These are phyloP conservation scores for Morpho achilles DNA, from an alignment of 2,888 invertebrate species.

Conservation along the genomic window DNA sequence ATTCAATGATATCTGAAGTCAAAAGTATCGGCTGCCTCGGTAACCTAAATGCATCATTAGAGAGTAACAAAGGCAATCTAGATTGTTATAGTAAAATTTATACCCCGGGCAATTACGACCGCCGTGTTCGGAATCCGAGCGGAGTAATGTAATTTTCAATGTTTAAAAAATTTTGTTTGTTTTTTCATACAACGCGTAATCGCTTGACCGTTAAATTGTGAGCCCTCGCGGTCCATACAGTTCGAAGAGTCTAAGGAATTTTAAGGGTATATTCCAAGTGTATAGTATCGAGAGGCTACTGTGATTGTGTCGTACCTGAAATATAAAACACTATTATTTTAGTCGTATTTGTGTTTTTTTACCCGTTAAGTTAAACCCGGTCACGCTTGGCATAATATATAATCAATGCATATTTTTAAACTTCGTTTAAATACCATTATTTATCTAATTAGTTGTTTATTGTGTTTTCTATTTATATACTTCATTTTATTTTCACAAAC, in stretches of 20 bases:
- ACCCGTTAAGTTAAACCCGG: too few relatives aligned
- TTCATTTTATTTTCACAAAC: too few relatives aligned
- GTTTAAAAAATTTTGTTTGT: constrained; percentile 39
- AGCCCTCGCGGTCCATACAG: constrained; percentile 22
- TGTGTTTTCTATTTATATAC: too few relatives aligned
- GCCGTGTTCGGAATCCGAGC: constrained; percentile 33
- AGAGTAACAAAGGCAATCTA: constrained; percentile 34
- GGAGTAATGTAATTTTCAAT: constrained; percentile 49
- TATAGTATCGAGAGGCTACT: background rate
- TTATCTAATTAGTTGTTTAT: too few relatives aligned
- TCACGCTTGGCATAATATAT: too few relatives aligned
- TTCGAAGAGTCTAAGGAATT: constrained; percentile 17
- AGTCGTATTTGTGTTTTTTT: too few relatives aligned
- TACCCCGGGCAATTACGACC: constrained; percentile 39
- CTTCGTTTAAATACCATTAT: too few relatives aligned
- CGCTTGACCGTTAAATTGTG: constrained; percentile 28
- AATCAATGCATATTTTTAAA: too few relatives aligned
- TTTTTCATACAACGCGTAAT: constrained; percentile 31
- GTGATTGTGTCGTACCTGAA: background rate
- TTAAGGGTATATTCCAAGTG: constrained; percentile 7
- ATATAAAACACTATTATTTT: background rate
- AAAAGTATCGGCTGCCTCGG: background rate
- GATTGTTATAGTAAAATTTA: constrained; percentile 45
- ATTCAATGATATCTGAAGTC: background rate
- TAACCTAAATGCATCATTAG: background rate